Base-by-base conservation (phyloP, 1,140 invertebrate species). In the Apocrypta bakeri region DNA sequence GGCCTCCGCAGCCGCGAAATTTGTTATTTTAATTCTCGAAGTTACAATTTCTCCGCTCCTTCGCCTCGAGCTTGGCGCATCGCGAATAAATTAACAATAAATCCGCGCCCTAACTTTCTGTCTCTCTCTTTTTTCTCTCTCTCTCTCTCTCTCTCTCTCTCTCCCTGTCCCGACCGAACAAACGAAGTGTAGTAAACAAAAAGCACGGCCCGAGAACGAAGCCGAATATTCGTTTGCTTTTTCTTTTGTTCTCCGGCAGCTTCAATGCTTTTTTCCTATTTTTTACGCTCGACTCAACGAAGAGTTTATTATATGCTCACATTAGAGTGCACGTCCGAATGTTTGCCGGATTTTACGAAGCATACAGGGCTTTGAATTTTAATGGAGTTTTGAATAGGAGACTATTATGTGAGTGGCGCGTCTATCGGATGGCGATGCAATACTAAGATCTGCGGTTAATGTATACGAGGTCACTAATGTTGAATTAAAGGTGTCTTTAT, bases 1-100 rank as follows among this genome's bases (percentile, higher is more conserved):
- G 73, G 4, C 33, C 42, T 21, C 40, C 63, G 66, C 63, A 3
- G 68, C 40, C 63, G 66, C 63, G 17, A 78, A 78, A 78, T 68
- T 78, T 78, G 76, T 78, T 78, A 78, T 78, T 78, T 78, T 78
- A 78, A 78, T 78, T 78, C 76, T 42, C 61, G 1, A 78, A 78
- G 76, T 78, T 78, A 68, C 76, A n/a, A 27, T 78, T 77, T 78
- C 76, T 68, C 29, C 63, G 25, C 14, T 40, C 33, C 31, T 68
- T 78, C 63, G 31, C 21, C 74, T 66, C 76, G 31, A 25, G 69
- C 33, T 17, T 4, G n/a, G 17, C 37, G 27, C 73, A 24, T 25
- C 9, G 61, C 74, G 76, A 78, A 78, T 78, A 78, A 78, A 78
- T 78, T 78, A 68, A 68, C 61, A 42, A 78, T 78, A 78, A 78